These are phyloP conservation scores for Emydoidea blandingii DNA, from an alignment of 2,797 vertebrate genomes.

Conservation along the genomic window DNA sequence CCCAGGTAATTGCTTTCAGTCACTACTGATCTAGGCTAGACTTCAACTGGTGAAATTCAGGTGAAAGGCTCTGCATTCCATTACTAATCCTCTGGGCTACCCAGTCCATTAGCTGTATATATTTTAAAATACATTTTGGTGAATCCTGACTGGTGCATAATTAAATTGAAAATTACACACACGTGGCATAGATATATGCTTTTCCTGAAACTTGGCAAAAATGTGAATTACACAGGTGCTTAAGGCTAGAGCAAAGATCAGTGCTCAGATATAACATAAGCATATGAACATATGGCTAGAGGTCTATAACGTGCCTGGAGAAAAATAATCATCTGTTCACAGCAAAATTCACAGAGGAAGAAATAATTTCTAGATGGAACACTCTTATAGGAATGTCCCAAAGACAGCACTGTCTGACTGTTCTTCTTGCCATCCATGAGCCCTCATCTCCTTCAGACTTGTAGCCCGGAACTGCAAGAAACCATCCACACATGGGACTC, in stretches of 20 bases:
- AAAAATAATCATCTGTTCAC: background rate
- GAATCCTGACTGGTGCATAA: background rate
- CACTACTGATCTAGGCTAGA: background rate
- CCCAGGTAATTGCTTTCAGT: background rate
- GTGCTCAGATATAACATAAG: background rate
- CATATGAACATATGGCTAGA: too few species aligned
- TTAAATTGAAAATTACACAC: background rate
- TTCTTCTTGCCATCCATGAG: too few species aligned
- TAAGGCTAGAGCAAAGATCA: background rate
- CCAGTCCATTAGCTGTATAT: background rate
- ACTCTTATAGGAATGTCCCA: too few species aligned
- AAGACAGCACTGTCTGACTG: too few species aligned
- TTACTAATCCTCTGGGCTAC: background rate
- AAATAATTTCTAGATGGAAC: background rate
- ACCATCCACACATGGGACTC: too few species aligned
- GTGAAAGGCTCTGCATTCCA: background rate
- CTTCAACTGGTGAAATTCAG: background rate
- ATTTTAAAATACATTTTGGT: background rate
- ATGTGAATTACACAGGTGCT: background rate
- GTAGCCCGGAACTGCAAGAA: too few species aligned
- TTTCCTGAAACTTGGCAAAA: background rate
- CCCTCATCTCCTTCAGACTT: too few species aligned
- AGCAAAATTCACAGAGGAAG: background rate
- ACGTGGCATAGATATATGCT: background rate
- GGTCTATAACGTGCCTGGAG: background rate